phyloP scores from a whole-genome alignment of 2,113 vertebrate genomes.

The Thalassarche chlororhynchos region DNA sequence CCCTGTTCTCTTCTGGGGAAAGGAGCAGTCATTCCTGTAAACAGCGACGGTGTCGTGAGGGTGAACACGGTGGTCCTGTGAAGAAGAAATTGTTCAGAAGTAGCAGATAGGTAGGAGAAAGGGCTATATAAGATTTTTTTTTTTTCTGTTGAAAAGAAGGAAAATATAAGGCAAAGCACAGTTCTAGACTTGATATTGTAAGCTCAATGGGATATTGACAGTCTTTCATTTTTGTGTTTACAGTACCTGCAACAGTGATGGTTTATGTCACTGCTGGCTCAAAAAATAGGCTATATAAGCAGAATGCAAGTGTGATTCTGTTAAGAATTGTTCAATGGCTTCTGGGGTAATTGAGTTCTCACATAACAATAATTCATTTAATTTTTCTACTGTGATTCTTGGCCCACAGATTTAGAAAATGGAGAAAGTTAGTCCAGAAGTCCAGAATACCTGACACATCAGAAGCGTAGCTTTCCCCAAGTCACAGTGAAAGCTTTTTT shows the following conservation, averaged over 20 bases:
- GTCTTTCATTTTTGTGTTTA: not conserved
- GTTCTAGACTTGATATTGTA: not conserved
- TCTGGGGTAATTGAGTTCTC: not conserved
- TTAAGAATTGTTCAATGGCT: not conserved
- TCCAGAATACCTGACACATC: not conserved
- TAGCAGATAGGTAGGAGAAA: not conserved
- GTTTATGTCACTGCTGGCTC: not conserved
- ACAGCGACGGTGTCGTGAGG: rapidly evolving
- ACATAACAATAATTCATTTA: not conserved
- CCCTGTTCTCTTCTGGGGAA: not conserved
- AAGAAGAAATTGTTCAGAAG: not conserved
- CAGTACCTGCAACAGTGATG: not conserved
- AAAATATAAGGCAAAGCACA: not conserved
- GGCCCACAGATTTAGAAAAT: not conserved
- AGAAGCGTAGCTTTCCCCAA: not conserved
- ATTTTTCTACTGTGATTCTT: not conserved
- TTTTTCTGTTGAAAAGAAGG: not conserved
- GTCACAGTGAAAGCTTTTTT: not conserved
- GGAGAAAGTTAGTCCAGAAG: not conserved
- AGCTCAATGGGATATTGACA: not conserved
- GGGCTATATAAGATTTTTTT: not conserved
- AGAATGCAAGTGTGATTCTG: not conserved
- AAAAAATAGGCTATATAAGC: not conserved
- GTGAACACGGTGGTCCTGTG: not conserved
- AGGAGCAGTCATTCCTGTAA: not conserved